Evolutionary conservation across 2,113 vertebrate genomes (phyloP).

Genomic region (Enhydra lutris): DNA sequence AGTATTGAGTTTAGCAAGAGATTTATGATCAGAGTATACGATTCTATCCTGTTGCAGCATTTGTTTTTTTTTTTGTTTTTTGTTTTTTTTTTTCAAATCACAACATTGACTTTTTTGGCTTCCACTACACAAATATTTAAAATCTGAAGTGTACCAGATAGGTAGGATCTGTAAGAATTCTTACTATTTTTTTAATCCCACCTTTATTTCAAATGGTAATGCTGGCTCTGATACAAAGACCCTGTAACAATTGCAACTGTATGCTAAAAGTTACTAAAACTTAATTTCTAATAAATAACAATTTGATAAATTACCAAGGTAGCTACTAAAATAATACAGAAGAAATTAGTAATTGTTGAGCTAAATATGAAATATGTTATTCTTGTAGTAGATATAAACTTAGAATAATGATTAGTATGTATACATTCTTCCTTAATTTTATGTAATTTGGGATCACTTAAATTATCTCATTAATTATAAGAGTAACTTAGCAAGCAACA

Average conservation of each 20-base stretch:
- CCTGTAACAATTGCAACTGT: constrained; percentile 1
- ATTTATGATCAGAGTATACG: constrained; percentile 12
- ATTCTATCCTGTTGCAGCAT: background rate
- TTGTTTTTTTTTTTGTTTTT: background rate
- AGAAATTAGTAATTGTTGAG: background rate
- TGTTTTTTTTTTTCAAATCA: background rate
- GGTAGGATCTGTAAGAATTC: background rate
- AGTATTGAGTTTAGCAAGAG: background rate
- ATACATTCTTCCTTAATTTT: background rate
- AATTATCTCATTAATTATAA: constrained; percentile 19
- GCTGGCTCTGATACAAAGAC: constrained; percentile 26
- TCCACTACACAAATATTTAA: constrained; percentile 30
- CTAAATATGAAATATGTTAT: constrained; percentile 41
- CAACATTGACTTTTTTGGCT: background rate
- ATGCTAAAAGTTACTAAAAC: constrained; percentile 34
- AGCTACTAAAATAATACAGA: background rate
- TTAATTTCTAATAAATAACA: constrained; percentile 6
- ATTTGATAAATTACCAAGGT: constrained; percentile 27
- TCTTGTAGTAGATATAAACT: constrained; percentile 8
- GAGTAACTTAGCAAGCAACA: background rate
- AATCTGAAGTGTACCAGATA: background rate
- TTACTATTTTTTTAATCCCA: background rate
- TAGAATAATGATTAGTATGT: constrained; percentile 9
- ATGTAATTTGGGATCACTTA: constrained; percentile 8
- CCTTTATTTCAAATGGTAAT: constrained; percentile 41